Base-by-base conservation (phyloP, 2,113 vertebrate genomes). In the Zosterops pallidus region DNA sequence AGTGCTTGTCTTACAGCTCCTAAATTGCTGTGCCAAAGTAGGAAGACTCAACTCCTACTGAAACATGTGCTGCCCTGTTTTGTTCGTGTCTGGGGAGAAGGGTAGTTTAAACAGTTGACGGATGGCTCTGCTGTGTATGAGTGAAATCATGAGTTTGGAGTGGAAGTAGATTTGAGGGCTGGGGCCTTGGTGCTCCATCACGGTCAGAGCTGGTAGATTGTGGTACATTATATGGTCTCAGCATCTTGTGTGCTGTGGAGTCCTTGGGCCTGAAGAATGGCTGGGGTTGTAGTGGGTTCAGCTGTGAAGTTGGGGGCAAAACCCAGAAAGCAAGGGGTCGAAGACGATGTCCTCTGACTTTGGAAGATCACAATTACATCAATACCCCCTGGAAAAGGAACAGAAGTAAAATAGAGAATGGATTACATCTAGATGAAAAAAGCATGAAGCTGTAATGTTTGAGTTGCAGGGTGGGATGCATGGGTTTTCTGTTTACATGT, bases 1-100 rank as follows among this genome's bases (percentile, higher is more conserved):
- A 83, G 69, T 86, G 85, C 44, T 16, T 90, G 83, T 96, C 74
- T 88, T 96, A 82, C 92, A 90, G 42, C 83, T 90, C 49, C 49
- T 67, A 86, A 88, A 92, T 85, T 83, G 49, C 68, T 33, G 64
- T 78, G 90, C 82, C 68, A 69, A 47, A 56, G 88, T 63, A 68
- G 44, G 49, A 81, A 84, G 56, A 60, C 56, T 12, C 31, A 56
- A 3, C 80, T 89, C 60, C 72, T 64, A 59, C 79, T 68, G 80
- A 78, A 92, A 68, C 47, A 42, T 1, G 29, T 81, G 88, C 42
- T 81, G 37, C 2, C 5, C 67, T 63, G 72, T 68, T 92, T 39
- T 24, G 35, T 53, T 24, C 0, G 0, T 57, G 80, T 75, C 33
- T 80, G 71, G 1, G 2, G 52, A 60, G 60, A 50, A 63, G 56